These are phyloP conservation scores for Dryadula phaetusa DNA, from an alignment of 2,888 invertebrate species.

Conservation along the genomic window DNA sequence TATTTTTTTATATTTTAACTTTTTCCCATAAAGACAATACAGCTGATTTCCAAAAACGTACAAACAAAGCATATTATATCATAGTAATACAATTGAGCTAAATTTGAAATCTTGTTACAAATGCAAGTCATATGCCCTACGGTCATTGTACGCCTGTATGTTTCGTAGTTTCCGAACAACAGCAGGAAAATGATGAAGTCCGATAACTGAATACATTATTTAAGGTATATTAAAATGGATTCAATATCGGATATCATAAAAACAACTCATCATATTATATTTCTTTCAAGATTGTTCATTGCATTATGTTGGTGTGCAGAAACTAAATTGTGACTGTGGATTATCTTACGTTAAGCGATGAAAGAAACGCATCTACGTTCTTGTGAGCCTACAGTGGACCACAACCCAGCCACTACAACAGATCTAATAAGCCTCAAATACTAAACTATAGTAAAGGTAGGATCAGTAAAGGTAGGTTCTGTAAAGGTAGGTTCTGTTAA, in stretches of 20 bases:
- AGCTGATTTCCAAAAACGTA: background rate
- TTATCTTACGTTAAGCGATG: too few species aligned
- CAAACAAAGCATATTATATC: background rate
- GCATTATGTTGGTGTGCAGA: too few species aligned
- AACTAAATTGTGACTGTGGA: too few species aligned
- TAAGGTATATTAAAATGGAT: background rate
- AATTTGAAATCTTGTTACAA: slow-evolving; percentile 9
- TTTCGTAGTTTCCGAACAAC: background rate
- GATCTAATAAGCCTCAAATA: too few species aligned
- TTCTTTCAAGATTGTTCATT: background rate
- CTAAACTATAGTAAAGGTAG: too few species aligned
- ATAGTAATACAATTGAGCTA: slow-evolving; percentile 18
- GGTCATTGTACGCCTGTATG: background rate
- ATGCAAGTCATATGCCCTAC: background rate
- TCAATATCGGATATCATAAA: background rate
- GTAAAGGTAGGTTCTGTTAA: too few species aligned
- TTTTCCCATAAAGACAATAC: background rate
- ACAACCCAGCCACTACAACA: too few species aligned
- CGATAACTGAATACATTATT: slow-evolving; percentile 6
- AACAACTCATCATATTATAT: background rate
- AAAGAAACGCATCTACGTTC: too few species aligned
- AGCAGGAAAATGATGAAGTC: background rate
- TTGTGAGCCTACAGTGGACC: too few species aligned
- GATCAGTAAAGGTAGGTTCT: too few species aligned
- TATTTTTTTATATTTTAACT: background rate